Evolutionary conservation across 2,888 invertebrate species (phyloP).

Genomic region (Heliothis peltigera): DNA sequence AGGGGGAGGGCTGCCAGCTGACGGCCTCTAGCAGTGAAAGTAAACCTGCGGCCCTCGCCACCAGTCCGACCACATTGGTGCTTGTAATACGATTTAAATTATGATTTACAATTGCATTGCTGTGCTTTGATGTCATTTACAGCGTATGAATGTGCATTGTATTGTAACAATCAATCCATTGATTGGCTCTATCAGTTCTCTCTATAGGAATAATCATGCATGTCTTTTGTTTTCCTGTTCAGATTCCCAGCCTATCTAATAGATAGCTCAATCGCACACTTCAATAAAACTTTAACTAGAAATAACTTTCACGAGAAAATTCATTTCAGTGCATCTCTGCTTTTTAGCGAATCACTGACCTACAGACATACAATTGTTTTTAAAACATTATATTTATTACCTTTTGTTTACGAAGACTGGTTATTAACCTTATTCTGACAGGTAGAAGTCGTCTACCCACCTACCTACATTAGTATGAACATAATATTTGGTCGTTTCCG

Average conservation of each 20-base stretch:
- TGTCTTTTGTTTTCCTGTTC: constrained; percentile 32
- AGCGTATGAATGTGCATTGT: constrained; percentile 54
- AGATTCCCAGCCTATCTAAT: constrained; percentile 29
- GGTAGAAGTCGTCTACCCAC: constrained; percentile 18
- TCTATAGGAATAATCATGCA: constrained; percentile 25
- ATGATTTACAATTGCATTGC: constrained; percentile 67
- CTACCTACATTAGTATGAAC: constrained; percentile 26
- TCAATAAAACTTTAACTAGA: neutral
- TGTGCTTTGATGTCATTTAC: constrained; percentile 55
- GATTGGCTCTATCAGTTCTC: constrained; percentile 33
- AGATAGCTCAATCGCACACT: constrained; percentile 16
- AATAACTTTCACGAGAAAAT: neutral
- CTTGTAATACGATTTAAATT: constrained; percentile 67
- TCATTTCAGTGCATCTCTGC: no score
- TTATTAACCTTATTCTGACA: constrained; percentile 56
- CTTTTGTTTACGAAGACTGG: constrained; percentile 44
- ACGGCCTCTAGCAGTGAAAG: constrained; percentile 89
- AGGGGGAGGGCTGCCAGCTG: constrained; percentile 78
- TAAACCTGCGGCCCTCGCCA: constrained; percentile 78
- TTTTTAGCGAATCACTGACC: constrained; percentile 15
- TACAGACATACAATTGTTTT: constrained; percentile 10
- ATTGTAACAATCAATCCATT: constrained; percentile 49
- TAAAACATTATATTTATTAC: constrained; percentile 28
- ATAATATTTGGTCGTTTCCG: constrained; percentile 58
- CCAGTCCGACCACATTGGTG: constrained; percentile 63